These are phyloP conservation scores for Pseudanteris insignis DNA, from an alignment of 2,888 invertebrate species.

Conservation along the genomic window DNA sequence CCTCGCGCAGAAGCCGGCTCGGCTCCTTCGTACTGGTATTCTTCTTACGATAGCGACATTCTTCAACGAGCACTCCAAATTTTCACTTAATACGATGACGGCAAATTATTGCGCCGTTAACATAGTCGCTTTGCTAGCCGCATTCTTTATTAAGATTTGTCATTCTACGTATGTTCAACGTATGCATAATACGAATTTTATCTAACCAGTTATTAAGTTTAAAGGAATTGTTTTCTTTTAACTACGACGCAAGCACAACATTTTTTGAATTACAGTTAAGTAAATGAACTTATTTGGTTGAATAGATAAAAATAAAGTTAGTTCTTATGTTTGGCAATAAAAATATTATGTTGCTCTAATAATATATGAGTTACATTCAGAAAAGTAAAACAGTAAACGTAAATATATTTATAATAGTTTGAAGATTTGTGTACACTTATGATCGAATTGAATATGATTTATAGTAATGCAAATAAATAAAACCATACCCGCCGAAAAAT, in stretches of 20 bases:
- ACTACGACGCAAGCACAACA: no score
- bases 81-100: slow-evolving; percentile 34
- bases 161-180: slow-evolving; percentile 11
- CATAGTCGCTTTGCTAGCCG: slow-evolving; percentile 22
- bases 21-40: slow-evolving; percentile 16
- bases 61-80: slow-evolving; percentile 32
- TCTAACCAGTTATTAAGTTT: not conserved
- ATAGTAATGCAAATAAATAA: no score
- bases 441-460: no score
- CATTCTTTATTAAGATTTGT: slow-evolving; percentile 33
- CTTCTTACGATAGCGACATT: slow-evolving; percentile 36
- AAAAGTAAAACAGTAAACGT: no score
- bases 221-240: no score
- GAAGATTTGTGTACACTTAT: no score
- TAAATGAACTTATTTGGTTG: not conserved
- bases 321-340: no score
- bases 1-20: slow-evolving; percentile 12
- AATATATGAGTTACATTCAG: no score
- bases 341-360: no score
- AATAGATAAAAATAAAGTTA: slow-evolving; percentile 2
- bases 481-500: no score
- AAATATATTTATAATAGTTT: no score
- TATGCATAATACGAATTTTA: slow-evolving; percentile 10
- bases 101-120: slow-evolving; percentile 32
- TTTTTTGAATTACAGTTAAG: no score